Conservation (phyloP, 2,113 vertebrate genomes). For the Oceanites oceanicus region DNA sequence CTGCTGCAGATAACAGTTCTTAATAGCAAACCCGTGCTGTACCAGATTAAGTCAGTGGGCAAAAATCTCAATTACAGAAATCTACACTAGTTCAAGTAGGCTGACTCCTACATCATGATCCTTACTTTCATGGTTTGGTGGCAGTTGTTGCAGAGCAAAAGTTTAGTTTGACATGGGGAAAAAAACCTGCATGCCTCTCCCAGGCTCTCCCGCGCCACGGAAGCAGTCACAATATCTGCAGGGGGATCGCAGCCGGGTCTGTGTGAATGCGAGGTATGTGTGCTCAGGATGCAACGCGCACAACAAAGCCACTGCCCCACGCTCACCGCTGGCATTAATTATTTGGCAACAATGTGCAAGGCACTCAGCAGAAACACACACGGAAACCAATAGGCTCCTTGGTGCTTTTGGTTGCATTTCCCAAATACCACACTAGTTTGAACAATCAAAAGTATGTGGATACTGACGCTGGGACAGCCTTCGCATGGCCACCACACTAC, state of each 20-base stretch:
- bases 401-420: neutral
- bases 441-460: neutral
- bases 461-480: neutral
- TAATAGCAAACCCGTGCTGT: neutral
- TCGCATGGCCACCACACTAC: neutral
- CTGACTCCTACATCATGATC: accelerated
- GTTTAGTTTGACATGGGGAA: neutral
- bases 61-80: neutral
- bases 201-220: accelerated
- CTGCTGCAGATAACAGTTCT: neutral
- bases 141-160: neutral
- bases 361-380: accelerated
- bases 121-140: neutral
- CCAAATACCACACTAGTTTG: neutral
- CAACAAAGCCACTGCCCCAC: neutral
- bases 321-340: accelerated
- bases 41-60: neutral
- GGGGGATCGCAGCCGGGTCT: accelerated
- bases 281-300: accelerated
- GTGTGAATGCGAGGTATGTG: accelerated
- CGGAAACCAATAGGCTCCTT: accelerated
- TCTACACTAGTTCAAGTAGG: accelerated
- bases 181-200: accelerated
- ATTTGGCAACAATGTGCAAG: neutral
- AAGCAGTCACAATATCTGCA: neutral